Base-by-base conservation (phyloP, 2,797 vertebrate genomes). In the Molossus alvarezi region DNA sequence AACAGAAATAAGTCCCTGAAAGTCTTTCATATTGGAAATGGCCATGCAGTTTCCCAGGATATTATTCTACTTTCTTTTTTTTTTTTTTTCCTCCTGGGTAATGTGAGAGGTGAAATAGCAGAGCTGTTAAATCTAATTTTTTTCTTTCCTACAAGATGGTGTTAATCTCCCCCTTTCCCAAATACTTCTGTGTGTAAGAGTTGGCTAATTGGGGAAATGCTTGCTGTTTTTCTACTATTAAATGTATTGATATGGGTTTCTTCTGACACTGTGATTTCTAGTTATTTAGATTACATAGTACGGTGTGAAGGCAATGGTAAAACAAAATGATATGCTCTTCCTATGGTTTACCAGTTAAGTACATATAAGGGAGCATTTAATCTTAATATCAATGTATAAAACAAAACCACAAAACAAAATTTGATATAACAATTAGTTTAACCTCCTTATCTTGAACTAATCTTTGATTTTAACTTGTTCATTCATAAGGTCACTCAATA, bases 1-100 rank as follows among this genome's bases (percentile, higher is more conserved):
- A 95, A 95, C 57, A 96, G 37, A 80, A 88, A 51, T 82, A 96
- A 95, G n/a, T 77, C 60, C 69, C 81, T 67, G 3, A 91, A 95
- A 82, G 60, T 89, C 65, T 89, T 67, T 90, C 71, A 65, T 92
- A 72, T 91, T 72, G 96, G 69, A 94, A 96, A 83, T 29, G 65
- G 23, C 27, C 76, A 94, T 53, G 18, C 6, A 69, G 60, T 91
- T 86, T 75, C 81, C 58, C 41, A 41, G 45, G 33, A 48, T 90
- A 88, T 81, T 95, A 87, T 82, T 94, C 87, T 60, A 53, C 73
- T 91, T 95, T 75, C 53, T 75, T 86, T 94, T 69, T n/a, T 33
- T 33, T 33, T 33, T 33, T 33, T 33, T 33, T 75, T 85, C 96
- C 27, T 85, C 37, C 41, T 75, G 17, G 33, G 7, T 67, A 79